A percentile compares a stretch with the other conserved stretches of the same genome.
Conservation (phyloP, 2,888 invertebrate genomes). For the Hipparchia sbordonii region DNA sequence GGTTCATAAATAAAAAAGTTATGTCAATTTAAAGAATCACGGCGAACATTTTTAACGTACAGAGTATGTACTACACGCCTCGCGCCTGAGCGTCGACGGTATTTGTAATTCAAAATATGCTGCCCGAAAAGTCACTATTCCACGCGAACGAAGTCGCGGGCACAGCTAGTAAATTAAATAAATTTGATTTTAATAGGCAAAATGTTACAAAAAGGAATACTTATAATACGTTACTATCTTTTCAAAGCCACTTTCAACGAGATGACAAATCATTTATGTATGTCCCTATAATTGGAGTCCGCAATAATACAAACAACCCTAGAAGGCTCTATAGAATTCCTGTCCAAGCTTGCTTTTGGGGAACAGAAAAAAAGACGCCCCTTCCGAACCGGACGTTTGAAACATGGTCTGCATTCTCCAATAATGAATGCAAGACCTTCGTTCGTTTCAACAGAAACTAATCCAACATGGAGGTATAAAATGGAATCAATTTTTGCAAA, state of each 20-base stretch:
- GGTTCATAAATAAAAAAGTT: too few relatives aligned
- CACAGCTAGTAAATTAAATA: too few relatives aligned
- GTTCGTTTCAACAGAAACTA: conserved; percentile 54
- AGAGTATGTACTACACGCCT: too few relatives aligned
- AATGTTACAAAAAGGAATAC: not conserved
- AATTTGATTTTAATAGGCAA: too few relatives aligned
- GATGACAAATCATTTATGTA: conserved; percentile 41
- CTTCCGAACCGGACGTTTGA: conserved; percentile 45
- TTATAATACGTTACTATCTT: conserved; percentile 34
- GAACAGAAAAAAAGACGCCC: conserved; percentile 51
- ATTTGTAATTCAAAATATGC: too few relatives aligned
- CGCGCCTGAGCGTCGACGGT: too few relatives aligned
- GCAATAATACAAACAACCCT: conserved; percentile 48
- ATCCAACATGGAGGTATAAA: conserved; percentile 43
- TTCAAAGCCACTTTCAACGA: conserved; percentile 20
- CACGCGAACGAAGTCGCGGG: too few relatives aligned
- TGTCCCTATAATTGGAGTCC: conserved; percentile 45
- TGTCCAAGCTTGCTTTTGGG: conserved; percentile 52
- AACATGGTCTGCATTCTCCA: conserved; percentile 53
- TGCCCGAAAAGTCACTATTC: too few relatives aligned
- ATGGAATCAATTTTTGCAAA: conserved; percentile 15
- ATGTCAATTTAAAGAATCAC: too few relatives aligned
- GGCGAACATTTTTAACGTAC: too few relatives aligned
- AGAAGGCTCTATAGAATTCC: conserved; percentile 49
- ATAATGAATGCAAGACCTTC: conserved; percentile 55